Evolutionary conservation across 2,797 vertebrate genomes (phyloP).

Genomic region (Rhadinocentrus ornatus): DNA sequence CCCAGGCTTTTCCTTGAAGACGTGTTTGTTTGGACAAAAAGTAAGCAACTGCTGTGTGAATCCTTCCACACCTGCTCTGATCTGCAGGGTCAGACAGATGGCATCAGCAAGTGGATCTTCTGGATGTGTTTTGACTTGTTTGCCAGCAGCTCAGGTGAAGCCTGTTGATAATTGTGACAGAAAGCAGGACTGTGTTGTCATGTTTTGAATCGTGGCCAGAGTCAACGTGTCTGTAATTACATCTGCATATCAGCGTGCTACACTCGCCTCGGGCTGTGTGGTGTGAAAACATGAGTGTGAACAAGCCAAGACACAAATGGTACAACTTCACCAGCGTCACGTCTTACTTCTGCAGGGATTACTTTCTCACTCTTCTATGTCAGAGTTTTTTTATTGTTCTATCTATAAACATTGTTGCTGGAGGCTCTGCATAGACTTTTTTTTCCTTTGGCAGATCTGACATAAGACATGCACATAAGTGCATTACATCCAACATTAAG

Average conservation of each 20-base stretch:
- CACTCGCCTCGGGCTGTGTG: not conserved
- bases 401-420: no score
- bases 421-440: no score
- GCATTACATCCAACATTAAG: no score
- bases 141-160: not conserved
- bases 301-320: not conserved
- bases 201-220: slow-evolving; percentile 37
- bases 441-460: no score
- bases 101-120: not conserved
- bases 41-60: not conserved
- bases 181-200: slow-evolving; percentile 30
- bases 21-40: not conserved
- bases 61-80: slow-evolving; percentile 25
- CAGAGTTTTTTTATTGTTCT: no score
- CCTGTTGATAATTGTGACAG: slow-evolving; percentile 10
- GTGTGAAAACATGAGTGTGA: not conserved
- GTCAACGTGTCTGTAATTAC: slow-evolving; percentile 48
- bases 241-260: slow-evolving; percentile 7
- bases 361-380: no score
- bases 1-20: not conserved
- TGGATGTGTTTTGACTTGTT: slow-evolving; percentile 17
- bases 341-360: not conserved
- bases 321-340: not conserved
- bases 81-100: slow-evolving; percentile 13
- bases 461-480: no score